Conservation (phyloP, 2,797 vertebrate genomes). For the Ataeniobius toweri region DNA sequence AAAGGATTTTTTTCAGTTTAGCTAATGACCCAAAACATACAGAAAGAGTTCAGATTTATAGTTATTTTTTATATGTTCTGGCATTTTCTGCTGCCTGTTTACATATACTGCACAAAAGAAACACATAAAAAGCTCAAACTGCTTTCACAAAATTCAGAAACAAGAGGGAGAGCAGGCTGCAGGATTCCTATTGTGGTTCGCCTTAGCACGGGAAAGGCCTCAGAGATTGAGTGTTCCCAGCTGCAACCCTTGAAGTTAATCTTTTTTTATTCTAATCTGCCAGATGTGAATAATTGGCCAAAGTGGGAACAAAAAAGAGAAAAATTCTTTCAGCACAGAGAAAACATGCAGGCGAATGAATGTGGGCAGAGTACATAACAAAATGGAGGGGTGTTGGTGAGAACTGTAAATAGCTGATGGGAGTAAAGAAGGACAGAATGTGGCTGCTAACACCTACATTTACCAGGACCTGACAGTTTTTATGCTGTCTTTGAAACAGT, state of each 20-base stretch:
- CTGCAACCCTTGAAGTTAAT: conserved; percentile 61
- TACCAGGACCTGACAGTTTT: conserved; percentile 58
- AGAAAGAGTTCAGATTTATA: conserved; percentile 12
- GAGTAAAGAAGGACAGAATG: conserved; percentile 71
- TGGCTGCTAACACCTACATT: conserved; percentile 70
- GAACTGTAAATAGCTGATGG: conserved; percentile 76
- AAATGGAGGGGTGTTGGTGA: conserved; percentile 77
- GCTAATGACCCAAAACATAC: conserved; percentile 8
- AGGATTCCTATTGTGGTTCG: conserved; percentile 37
- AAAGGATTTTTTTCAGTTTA: conserved; percentile 3
- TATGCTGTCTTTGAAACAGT: conserved; percentile 59
- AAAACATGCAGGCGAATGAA: conserved; percentile 68
- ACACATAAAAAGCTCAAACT: not conserved
- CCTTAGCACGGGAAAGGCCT: conserved; percentile 51
- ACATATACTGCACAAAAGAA: conserved; percentile 13
- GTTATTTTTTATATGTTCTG: conserved; percentile 3
- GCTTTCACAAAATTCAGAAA: conserved; percentile 20
- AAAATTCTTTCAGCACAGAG: conserved; percentile 56
- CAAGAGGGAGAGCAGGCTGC: conserved; percentile 28
- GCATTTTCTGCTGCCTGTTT: conserved; percentile 8
- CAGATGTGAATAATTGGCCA: conserved; percentile 74
- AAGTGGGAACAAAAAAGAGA: conserved; percentile 47
- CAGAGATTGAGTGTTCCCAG: conserved; percentile 53
- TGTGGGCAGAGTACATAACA: conserved; percentile 77
- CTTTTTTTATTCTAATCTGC: conserved; percentile 67